A percentile compares a stretch with the other conserved stretches of the same genome.
Evolutionary conservation across 2,797 vertebrate species (phyloP).

Genomic region (Intellagama lesueurii): DNA sequence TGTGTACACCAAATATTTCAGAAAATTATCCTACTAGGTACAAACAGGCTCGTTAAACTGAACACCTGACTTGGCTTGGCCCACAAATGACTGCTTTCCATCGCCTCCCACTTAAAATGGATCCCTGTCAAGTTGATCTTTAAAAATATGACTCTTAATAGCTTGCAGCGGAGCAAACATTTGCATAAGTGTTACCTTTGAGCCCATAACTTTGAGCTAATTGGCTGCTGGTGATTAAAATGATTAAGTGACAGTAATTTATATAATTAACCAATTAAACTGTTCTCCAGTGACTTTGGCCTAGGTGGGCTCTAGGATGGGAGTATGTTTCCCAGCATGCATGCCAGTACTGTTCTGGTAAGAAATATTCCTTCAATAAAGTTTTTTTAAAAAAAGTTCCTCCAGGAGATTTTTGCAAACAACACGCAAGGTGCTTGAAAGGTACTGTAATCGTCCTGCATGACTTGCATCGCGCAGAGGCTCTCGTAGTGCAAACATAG

Average conservation of each 20-base stretch:
- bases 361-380: slow-evolving; percentile 69
- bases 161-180: slow-evolving; percentile 83
- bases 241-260: slow-evolving; percentile 90
- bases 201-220: slow-evolving; percentile 85
- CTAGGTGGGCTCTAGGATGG: slow-evolving; percentile 69
- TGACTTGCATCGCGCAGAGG: slow-evolving; percentile 58
- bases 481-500: slow-evolving; percentile 50
- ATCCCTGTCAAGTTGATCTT: slow-evolving; percentile 78
- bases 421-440: slow-evolving; percentile 64
- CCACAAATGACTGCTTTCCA: slow-evolving; percentile 71
- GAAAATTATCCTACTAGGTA: neutral
- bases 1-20: neutral
- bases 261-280: slow-evolving; percentile 90
- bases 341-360: slow-evolving; percentile 39
- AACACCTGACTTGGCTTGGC: neutral
- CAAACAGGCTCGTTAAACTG: neutral
- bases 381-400: neutral
- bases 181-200: slow-evolving; percentile 86
- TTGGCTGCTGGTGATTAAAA: slow-evolving; percentile 87
- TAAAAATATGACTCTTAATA: slow-evolving; percentile 81
- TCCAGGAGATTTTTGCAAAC: slow-evolving; percentile 63
- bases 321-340: slow-evolving; percentile 76
- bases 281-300: slow-evolving; percentile 78
- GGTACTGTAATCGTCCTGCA: slow-evolving; percentile 66
- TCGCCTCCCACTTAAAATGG: slow-evolving; percentile 70